Evolutionary conservation across 2,888 invertebrate species (phyloP).

Genomic region (Lottia gigantea): DNA sequence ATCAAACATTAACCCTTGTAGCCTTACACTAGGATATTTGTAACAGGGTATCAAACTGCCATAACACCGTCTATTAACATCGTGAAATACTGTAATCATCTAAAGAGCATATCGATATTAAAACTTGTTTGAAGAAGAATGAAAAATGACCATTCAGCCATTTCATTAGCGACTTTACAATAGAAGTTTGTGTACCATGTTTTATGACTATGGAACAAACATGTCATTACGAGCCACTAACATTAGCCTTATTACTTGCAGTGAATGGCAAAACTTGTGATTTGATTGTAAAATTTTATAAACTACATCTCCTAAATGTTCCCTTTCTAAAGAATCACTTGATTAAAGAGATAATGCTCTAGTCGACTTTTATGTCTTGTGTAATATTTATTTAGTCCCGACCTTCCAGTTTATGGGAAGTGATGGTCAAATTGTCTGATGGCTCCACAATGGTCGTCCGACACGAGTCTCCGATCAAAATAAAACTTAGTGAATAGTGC

Average conservation of each 20-base stretch:
- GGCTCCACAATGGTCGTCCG: constrained; percentile 3
- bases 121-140: constrained; percentile 8
- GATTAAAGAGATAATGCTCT: constrained; percentile 8
- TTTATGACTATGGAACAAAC: background rate
- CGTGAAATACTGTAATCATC: background rate
- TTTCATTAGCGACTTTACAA: constrained; percentile 9
- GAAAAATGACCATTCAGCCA: constrained; percentile 2
- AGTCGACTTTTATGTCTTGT: constrained; percentile 9
- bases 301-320: background rate
- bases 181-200: constrained; percentile 5
- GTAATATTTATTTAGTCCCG: constrained; percentile 8
- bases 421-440: constrained; percentile 8
- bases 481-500: constrained; percentile 8
- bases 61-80: too few relatives aligned
- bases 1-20: too few relatives aligned
- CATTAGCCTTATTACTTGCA: constrained; percentile 4
- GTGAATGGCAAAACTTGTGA: constrained; percentile 1
- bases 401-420: constrained; percentile 4
- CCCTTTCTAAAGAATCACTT: background rate
- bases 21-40: too few relatives aligned
- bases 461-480: constrained; percentile 9
- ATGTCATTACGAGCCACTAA: constrained; percentile 4
- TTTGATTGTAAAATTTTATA: constrained; percentile 6
- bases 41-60: too few relatives aligned
- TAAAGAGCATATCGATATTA: constrained; percentile 10